Percentiles rank a stretch among this genome's conserved stretches.
Conservation (phyloP, 2,797 vertebrate species). For the Botia kubotai region DNA sequence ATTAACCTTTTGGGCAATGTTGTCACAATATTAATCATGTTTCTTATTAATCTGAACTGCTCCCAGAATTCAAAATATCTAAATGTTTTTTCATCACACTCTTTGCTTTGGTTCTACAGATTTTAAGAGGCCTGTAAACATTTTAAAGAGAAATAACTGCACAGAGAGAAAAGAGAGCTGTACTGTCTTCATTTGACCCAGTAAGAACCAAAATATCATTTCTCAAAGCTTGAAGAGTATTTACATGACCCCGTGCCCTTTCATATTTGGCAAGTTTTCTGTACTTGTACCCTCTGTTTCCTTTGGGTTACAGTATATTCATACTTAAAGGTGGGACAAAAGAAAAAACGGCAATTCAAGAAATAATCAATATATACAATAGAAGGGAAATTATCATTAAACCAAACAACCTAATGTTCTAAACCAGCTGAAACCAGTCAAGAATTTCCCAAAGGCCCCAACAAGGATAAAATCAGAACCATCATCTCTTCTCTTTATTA, state of each 20-base stretch:
- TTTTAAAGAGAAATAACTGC: not conserved
- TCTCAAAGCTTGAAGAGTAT: not conserved
- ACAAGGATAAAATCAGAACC: constrained; percentile 58
- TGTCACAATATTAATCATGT: not conserved
- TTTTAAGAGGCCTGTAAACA: constrained; percentile 30
- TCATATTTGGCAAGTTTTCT: not conserved
- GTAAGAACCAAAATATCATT: constrained; percentile 13
- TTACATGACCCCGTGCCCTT: not conserved
- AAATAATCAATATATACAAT: not conserved
- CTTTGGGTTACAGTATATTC: constrained; percentile 9
- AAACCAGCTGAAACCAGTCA: constrained; percentile 34
- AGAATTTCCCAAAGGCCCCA: constrained; percentile 46
- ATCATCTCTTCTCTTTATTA: constrained; percentile 43
- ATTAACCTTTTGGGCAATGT: not conserved
- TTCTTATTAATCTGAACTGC: not conserved
- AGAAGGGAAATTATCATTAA: not conserved
- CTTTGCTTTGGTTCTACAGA: constrained; percentile 46
- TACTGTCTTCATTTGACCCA: not conserved
- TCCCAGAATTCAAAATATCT: not conserved
- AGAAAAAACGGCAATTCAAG: not conserved
- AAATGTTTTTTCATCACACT: constrained; percentile 2
- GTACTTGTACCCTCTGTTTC: not conserved
- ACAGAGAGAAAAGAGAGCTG: constrained; percentile 1
- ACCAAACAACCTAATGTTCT: constrained; percentile 6
- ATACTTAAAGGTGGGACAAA: not conserved